A percentile compares a stretch with the other conserved stretches of the same genome.
These are phyloP conservation scores for Lepisosteus oculatus DNA, from an alignment of 2,113 vertebrate species.

Conservation along the genomic window DNA sequence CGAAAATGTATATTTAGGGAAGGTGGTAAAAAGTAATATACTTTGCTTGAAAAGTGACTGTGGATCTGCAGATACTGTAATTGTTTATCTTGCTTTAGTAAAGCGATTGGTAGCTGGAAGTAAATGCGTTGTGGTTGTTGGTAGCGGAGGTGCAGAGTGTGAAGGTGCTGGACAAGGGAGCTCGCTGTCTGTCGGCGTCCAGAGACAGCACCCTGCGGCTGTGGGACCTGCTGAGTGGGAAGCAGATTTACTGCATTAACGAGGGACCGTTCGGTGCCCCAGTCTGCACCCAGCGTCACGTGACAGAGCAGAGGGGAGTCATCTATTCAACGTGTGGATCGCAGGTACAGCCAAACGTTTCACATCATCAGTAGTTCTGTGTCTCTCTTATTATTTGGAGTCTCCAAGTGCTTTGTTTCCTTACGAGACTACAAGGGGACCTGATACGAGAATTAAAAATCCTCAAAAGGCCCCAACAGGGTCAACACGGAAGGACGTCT, in stretches of 20 bases:
- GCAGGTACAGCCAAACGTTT: conserved; percentile 50
- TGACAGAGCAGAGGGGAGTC: conserved; percentile 49
- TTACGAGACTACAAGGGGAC: too few relatives aligned
- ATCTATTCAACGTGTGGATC: conserved; percentile 51
- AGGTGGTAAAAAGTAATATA: too few relatives aligned
- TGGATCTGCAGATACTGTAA: not conserved
- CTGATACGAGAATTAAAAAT: too few relatives aligned
- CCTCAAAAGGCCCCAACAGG: too few relatives aligned
- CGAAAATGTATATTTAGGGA: too few relatives aligned
- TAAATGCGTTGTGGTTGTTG: not conserved
- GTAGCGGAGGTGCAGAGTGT: conserved; percentile 61
- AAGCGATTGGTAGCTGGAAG: too few relatives aligned
- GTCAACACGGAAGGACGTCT: too few relatives aligned
- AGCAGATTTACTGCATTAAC: conserved; percentile 52
- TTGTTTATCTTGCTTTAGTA: too few relatives aligned
- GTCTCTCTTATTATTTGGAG: too few relatives aligned
- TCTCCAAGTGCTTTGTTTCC: too few relatives aligned
- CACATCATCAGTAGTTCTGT: too few relatives aligned
- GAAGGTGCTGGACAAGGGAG: conserved; percentile 45
- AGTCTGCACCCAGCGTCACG: conserved; percentile 37
- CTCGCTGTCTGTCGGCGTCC: conserved; percentile 62
- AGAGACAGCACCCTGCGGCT: conserved; percentile 58
- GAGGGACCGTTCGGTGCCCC: conserved; percentile 32
- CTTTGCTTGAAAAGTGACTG: not conserved
- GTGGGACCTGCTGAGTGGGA: conserved; percentile 66